Conservation (phyloP, 2,888 invertebrate genomes). For the Rapana venosa region DNA sequence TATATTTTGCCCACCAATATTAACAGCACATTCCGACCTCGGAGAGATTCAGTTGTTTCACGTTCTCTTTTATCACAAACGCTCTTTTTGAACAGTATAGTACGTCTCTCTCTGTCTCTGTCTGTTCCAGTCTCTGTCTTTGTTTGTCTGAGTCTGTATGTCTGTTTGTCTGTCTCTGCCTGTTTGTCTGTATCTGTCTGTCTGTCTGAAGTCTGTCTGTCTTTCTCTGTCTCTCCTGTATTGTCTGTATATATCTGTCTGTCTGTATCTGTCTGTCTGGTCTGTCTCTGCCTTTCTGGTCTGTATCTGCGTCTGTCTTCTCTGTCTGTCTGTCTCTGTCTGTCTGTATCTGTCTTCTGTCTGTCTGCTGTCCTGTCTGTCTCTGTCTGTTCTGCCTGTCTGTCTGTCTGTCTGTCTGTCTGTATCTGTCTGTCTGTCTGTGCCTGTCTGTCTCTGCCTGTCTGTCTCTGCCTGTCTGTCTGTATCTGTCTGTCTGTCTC, state of each 20-base stretch:
- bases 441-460: neutral
- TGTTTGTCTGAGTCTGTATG: neutral
- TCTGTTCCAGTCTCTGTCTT: too few relatives aligned
- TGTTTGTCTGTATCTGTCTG: too few relatives aligned
- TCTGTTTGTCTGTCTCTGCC: neutral
- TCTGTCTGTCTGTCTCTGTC: neutral
- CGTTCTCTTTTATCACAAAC: too few relatives aligned
- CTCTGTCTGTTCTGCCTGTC: neutral
- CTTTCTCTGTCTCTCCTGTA: neutral
- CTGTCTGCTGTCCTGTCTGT: neutral
- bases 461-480: neutral
- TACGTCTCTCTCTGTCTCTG: too few relatives aligned
- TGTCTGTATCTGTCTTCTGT: neutral
- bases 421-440: neutral
- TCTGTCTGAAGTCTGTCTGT: neutral
- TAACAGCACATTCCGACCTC: too few relatives aligned
- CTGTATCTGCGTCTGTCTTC: neutral
- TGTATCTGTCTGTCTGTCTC: neutral
- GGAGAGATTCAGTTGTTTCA: too few relatives aligned
- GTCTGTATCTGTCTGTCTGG: neutral
- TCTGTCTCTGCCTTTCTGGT: neutral
- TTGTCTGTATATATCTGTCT: neutral
- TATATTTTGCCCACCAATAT: too few relatives aligned
- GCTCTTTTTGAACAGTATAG: too few relatives aligned
- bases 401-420: neutral